Evolutionary conservation across 2,888 invertebrate species (phyloP).

Genomic region (Dicycla oo): DNA sequence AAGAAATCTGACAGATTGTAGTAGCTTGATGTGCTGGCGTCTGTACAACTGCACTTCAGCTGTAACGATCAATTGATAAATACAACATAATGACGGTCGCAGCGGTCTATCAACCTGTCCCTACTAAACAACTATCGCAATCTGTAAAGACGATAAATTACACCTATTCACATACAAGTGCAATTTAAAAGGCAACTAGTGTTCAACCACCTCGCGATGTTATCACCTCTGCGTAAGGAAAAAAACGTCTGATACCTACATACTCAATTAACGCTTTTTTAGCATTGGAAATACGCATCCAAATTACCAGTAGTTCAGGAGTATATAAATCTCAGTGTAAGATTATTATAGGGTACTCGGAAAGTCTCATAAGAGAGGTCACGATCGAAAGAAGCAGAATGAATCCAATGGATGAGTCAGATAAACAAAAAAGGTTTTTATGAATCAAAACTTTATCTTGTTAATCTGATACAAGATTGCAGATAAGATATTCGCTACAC

Average conservation of each 20-base stretch:
- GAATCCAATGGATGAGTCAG: slow-evolving; percentile 44
- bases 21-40: too few relatives aligned
- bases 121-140: slow-evolving; percentile 25
- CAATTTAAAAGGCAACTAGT: slow-evolving; percentile 22
- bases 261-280: slow-evolving; percentile 25
- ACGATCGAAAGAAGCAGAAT: slow-evolving; percentile 16
- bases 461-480: slow-evolving; percentile 42
- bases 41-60: slow-evolving; percentile 14
- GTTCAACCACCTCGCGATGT: slow-evolving; percentile 26
- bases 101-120: slow-evolving; percentile 46
- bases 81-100: slow-evolving; percentile 19
- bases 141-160: slow-evolving; percentile 44
- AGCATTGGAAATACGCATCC: slow-evolving; percentile 26
- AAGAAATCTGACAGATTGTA: too few relatives aligned
- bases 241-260: slow-evolving; percentile 43
- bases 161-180: slow-evolving; percentile 36
- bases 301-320: slow-evolving; percentile 18
- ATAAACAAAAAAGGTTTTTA: slow-evolving; percentile 41
- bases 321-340: slow-evolving; percentile 7
- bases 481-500: slow-evolving; percentile 44
- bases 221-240: slow-evolving; percentile 30
- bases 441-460: slow-evolving; percentile 51
- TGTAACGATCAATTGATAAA: slow-evolving; percentile 26
- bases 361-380: slow-evolving; percentile 19
- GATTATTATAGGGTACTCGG: slow-evolving; percentile 20